Base-by-base conservation (phyloP, 1,140 invertebrate genomes). In the Drosophila pandora region DNA sequence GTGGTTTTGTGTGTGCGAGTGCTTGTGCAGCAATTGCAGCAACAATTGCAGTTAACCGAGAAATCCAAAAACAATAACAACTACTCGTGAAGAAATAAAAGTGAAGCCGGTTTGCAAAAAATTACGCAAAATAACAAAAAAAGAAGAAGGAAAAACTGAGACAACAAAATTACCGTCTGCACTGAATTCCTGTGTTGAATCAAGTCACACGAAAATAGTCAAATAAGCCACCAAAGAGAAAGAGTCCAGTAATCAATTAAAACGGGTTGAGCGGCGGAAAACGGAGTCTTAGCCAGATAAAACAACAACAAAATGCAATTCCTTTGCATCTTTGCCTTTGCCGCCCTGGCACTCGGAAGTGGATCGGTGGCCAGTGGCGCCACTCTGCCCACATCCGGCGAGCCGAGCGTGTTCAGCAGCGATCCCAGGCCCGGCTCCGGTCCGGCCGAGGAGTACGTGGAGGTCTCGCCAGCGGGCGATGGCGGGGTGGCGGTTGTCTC, bases 21-120 rank as follows among this genome's bases (percentile, higher is more conserved):
- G 25, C 10, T 1, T 48, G 30, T 64, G 67, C 64, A 43, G 41
- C 77, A 82, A 83, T 87, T 87, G 83, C 83, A 88, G 75, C 83
- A 88, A 87, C 83, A 88, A 87, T 76, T 87, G 83, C 83, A 88
- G 83, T 83, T 87, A 87, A 83, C 81, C 76, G 81, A 84, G 77
- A 84, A 84, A 84, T 76, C 56, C 65, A 56, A 54, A 71, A 72
- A 62, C 53, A 71, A 70, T 61, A 71, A 67, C 65, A 67, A 63
- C 37, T 54, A 61, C 58, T 73, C 53, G 72, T 88, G 84, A 70
- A 85, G 77, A 85, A 87, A 85, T 74, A 88, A 84, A 80, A 84
- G 81, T 85, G 76, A 84, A 88, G 83, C 83, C 83, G 83, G 83
- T 88, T 88, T 88, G 67, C 47, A 76, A 70, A 73, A 83, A 87